Conservation (phyloP, 2,113 vertebrate species). For the Australoheros scitulus region DNA sequence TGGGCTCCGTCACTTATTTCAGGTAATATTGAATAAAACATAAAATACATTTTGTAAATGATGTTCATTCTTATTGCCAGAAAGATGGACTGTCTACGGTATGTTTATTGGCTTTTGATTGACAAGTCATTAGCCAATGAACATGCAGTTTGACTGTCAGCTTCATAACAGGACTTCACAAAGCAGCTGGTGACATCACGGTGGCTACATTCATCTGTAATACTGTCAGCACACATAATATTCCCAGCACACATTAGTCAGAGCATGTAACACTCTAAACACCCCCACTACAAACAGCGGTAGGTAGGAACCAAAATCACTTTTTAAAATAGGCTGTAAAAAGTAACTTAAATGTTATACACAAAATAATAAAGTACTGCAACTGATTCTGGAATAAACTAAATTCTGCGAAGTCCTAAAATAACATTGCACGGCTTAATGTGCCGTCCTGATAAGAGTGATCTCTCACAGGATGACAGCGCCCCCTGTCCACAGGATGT, state of each 20-base stretch:
- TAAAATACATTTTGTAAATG: accelerated
- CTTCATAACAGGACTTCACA: neutral
- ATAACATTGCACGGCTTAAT: neutral
- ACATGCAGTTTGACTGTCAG: neutral
- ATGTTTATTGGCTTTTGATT: neutral
- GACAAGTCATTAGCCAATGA: neutral
- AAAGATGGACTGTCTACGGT: neutral
- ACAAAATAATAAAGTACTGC: neutral
- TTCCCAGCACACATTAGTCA: neutral
- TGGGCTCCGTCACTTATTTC: accelerated
- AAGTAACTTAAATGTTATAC: neutral
- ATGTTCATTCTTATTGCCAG: neutral
- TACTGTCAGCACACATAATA: neutral
- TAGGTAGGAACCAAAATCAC: neutral
- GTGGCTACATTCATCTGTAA: neutral
- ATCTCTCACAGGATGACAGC: neutral
- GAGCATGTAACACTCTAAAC: neutral
- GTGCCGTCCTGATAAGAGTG: accelerated
- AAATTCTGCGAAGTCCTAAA: neutral
- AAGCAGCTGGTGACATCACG: neutral
- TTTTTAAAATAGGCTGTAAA: neutral
- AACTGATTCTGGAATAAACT: neutral
- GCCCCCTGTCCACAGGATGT: neutral
- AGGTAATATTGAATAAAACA: neutral
- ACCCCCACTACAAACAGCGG: neutral